Evolutionary conservation across 2,888 invertebrate genomes (phyloP).

Genomic region (Dugesia japonica): DNA sequence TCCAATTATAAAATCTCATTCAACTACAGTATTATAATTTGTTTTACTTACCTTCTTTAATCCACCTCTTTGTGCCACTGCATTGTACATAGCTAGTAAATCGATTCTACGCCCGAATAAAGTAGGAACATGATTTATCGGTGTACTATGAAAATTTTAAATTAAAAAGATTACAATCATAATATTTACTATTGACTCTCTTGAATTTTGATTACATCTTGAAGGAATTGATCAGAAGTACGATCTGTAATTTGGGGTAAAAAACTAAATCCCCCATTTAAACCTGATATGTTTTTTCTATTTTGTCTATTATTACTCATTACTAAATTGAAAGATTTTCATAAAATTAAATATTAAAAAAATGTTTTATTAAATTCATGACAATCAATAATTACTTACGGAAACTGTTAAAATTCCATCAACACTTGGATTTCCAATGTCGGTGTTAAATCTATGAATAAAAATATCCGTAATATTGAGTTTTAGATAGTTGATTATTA

Average conservation of each 20-base stretch:
- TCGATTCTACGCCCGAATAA: slow-evolving; percentile 28
- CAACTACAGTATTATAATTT: too few relatives aligned
- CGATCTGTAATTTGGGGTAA: slow-evolving; percentile 10
- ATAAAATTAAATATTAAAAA: too few relatives aligned
- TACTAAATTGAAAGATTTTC: too few relatives aligned
- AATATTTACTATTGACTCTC: not conserved
- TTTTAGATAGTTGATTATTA: not conserved
- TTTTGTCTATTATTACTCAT: not conserved
- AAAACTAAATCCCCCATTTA: slow-evolving; percentile 8
- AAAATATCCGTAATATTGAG: not conserved
- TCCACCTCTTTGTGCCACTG: slow-evolving; percentile 22
- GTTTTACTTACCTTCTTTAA: slow-evolving; percentile 22
- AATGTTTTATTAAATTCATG: too few relatives aligned
- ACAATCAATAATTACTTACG: not conserved
- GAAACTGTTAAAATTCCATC: not conserved
- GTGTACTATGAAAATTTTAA: slow-evolving; percentile 20
- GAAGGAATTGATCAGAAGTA: slow-evolving; percentile 15
- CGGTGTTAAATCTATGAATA: not conserved
- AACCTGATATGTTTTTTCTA: slow-evolving; percentile 9
- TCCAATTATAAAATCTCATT: too few relatives aligned
- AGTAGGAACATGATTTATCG: slow-evolving; percentile 27
- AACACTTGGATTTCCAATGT: not conserved
- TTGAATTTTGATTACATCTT: not conserved
- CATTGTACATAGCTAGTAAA: slow-evolving; percentile 30
- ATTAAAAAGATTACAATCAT: not conserved